Conservation (phyloP, 2,888 invertebrate genomes). For the Xestobium rufovillosum region DNA sequence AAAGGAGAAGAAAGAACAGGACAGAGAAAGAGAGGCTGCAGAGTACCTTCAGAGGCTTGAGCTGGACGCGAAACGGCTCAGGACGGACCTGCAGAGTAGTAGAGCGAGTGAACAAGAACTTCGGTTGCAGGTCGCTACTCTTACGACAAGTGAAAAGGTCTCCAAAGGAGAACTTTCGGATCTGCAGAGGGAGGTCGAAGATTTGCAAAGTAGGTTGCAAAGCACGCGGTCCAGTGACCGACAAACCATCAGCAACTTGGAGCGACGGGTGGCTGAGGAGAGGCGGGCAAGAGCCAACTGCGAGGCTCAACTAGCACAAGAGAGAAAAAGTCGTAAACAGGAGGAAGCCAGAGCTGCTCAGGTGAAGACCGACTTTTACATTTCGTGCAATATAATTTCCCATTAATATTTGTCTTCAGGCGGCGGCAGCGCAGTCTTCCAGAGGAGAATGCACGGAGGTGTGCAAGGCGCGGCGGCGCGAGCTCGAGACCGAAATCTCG, state of each 20-base stretch:
- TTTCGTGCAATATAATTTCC: background rate
- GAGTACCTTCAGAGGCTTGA: constrained; percentile 58
- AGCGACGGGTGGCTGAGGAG: constrained; percentile 80
- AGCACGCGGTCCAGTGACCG: constrained; percentile 70
- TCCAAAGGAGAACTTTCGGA: constrained; percentile 64
- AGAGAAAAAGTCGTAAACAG: constrained; percentile 62
- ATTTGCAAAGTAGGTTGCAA: constrained; percentile 75
- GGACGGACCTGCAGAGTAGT: constrained; percentile 66
- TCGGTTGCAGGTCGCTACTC: constrained; percentile 55
- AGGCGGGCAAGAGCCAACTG: constrained; percentile 65
- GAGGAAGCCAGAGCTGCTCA: constrained; percentile 43
- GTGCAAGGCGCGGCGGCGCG: constrained; percentile 46
- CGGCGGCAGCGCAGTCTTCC: constrained; percentile 34
- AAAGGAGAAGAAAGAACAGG: constrained; percentile 42
- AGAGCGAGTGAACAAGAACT: constrained; percentile 65
- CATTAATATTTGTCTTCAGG: constrained; percentile 23
- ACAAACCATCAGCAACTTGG: constrained; percentile 65
- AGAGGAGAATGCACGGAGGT: constrained; percentile 41
- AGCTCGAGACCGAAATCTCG: constrained; percentile 56
- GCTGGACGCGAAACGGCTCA: constrained; percentile 61
- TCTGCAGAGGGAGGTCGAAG: constrained; percentile 80
- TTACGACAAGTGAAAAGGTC: constrained; percentile 60
- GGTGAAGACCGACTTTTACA: constrained; percentile 21
- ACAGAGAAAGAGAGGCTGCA: constrained; percentile 43
- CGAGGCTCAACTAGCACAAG: constrained; percentile 66